Evolutionary conservation across 1,140 invertebrate species (phyloP).

Genomic region (Hydropsyche tenuis): DNA sequence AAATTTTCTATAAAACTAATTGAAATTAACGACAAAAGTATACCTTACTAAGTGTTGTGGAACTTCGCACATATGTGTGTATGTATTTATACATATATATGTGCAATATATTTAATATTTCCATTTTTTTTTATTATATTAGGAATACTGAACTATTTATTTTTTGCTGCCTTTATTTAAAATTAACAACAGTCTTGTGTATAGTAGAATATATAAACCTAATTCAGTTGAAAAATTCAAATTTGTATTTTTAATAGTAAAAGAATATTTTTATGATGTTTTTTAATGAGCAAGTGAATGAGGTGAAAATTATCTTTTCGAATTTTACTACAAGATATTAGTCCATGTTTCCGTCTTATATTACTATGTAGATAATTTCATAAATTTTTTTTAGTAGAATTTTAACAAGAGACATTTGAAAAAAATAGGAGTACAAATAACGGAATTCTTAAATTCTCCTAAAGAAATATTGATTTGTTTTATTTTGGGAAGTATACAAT

Average conservation of each 20-base stretch:
- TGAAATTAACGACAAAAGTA: conserved; percentile 15
- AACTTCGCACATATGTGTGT: background rate
- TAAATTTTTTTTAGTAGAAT: background rate
- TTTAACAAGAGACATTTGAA: background rate
- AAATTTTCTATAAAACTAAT: conserved; percentile 8
- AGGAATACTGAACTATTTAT: conserved; percentile 36
- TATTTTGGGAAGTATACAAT: too few species aligned
- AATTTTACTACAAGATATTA: conserved; percentile 19
- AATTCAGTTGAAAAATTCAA: conserved; percentile 32
- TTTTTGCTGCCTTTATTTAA: conserved; percentile 33
- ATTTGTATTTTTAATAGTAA: conserved; percentile 33
- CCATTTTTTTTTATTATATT: conserved; percentile 16
- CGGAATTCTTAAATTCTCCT: conserved; percentile 29
- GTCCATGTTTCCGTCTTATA: conserved; percentile 14
- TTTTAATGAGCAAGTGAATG: conserved; percentile 8
- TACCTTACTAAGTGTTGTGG: conserved; percentile 30
- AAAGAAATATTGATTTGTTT: background rate
- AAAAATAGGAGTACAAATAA: conserved; percentile 31
- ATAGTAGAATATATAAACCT: conserved; percentile 34
- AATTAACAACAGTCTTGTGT: conserved; percentile 27
- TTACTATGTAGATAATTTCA: background rate
- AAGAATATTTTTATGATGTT: conserved; percentile 20
- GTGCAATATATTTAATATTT: conserved; percentile 25
- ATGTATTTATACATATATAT: background rate
- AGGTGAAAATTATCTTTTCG: conserved; percentile 21